Base-by-base conservation (phyloP, 2,888 invertebrate species). In the Parnassius apollo region DNA sequence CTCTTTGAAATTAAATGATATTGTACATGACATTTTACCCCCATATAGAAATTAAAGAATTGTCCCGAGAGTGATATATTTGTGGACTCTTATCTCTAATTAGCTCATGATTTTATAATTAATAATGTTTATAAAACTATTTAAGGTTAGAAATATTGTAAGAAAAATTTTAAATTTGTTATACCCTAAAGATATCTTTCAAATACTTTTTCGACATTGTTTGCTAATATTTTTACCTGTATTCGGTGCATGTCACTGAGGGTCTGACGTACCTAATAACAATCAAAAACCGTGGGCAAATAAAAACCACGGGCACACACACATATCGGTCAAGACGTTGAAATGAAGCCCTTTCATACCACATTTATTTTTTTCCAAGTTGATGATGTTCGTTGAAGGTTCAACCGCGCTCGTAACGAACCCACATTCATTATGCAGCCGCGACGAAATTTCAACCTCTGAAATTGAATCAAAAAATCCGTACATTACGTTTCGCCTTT, bases 291-390 rank as follows among this genome's bases (percentile, higher is more conserved):
- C 49, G 25, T 54, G 45, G 45, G 2, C 48, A 35, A 4, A 35
- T 18, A 18, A 18, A 18, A 18, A 18, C 18, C 18, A 18, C 18
- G 18, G 18, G 18, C 18, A 12, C 13, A 35, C 35, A 35, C 55
- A 50, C n/a, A 63, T 46, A 42, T 50, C 51, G 50, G 11, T 52
- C 12, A n/a, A 56, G 59, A 63, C 42, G 59, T 57, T 52, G 13
- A 59, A 63, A 59, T 63, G 52, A 63, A 59, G 59, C 51, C 59
- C 56, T 63, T 63, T 63, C 59, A 56, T 63, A 59, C 59, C 52
- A 51, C 56, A 63, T 59, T 56, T 13, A 50, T 42, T 59, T 59
- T 63, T 63, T 63, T 50, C 45, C 45, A 42, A 51, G 44, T 42
- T 12, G 44, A 45, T 42, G 51, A 59, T 59, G 59, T 22, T 51